Evolutionary conservation across 2,113 vertebrate species (phyloP).

Genomic region (Chloroceryle aenea): DNA sequence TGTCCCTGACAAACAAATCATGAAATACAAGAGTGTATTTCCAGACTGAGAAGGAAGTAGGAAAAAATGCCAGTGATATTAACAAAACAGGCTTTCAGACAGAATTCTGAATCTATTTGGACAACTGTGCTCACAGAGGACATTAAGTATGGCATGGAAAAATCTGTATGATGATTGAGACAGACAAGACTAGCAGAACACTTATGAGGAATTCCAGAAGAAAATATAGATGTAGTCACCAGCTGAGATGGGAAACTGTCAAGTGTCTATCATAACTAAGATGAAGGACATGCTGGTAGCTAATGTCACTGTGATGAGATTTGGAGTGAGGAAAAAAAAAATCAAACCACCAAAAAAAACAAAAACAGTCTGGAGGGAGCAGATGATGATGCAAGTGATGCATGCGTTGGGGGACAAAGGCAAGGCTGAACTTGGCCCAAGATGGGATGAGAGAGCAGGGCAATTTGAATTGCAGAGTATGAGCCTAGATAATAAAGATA

Average conservation of each 20-base stretch:
- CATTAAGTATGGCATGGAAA: neutral
- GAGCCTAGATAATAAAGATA: neutral
- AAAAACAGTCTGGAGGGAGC: neutral
- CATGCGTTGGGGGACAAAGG: neutral
- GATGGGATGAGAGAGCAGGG: neutral
- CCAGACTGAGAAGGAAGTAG: neutral
- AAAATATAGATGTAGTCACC: neutral
- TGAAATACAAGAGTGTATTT: neutral
- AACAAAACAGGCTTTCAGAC: neutral
- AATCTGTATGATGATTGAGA: neutral
- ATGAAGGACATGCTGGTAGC: neutral
- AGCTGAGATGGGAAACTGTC: neutral
- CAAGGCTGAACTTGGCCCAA: neutral
- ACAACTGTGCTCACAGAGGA: neutral
- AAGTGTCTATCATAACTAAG: neutral
- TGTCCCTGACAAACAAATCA: neutral
- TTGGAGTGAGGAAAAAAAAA: neutral
- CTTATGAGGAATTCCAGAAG: neutral
- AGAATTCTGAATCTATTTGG: neutral
- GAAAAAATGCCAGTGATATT: neutral
- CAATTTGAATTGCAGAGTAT: neutral
- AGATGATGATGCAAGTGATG: neutral
- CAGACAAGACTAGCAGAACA: neutral
- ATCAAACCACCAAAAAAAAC: no score
- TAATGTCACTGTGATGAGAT: neutral